Conservation (phyloP, 2,797 vertebrate genomes). For the Miichthys miiuy region DNA sequence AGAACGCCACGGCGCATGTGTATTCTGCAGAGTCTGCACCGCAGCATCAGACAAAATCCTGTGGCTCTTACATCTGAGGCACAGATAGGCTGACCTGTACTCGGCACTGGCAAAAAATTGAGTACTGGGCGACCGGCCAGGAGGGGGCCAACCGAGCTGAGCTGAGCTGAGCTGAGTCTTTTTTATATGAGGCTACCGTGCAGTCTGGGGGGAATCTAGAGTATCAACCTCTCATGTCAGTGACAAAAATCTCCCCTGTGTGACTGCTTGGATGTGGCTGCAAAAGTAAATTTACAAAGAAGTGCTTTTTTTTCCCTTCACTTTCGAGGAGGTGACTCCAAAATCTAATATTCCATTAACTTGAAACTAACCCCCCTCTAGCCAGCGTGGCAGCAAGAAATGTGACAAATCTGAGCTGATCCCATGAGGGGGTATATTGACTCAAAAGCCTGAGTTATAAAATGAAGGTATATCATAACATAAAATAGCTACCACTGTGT, state of each 20-base stretch:
- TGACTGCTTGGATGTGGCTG: constrained; percentile 6
- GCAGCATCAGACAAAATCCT: constrained; percentile 15
- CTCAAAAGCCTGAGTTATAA: constrained; percentile 1
- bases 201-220: neutral
- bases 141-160: constrained; percentile 1
- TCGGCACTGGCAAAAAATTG: constrained; percentile 2
- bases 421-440: neutral
- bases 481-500: neutral
- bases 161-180: neutral
- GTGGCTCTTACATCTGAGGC: constrained; percentile 28
- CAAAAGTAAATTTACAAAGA: constrained; percentile 8
- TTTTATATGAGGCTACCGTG: neutral
- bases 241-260: constrained; percentile 13
- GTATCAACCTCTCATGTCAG: constrained; percentile 17
- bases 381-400: neutral
- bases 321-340: constrained; percentile 8
- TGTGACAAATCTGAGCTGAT: constrained; percentile 15
- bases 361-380: neutral
- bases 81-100: constrained; percentile 5
- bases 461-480: neutral
- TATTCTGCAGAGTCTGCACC: constrained; percentile 36
- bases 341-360: constrained; percentile 13
- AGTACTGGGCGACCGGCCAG: neutral
- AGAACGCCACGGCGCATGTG: constrained; percentile 34
- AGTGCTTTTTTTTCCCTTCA: constrained; percentile 8